Conservation (phyloP, 2,888 invertebrate species). For the Diogma glabrata region DNA sequence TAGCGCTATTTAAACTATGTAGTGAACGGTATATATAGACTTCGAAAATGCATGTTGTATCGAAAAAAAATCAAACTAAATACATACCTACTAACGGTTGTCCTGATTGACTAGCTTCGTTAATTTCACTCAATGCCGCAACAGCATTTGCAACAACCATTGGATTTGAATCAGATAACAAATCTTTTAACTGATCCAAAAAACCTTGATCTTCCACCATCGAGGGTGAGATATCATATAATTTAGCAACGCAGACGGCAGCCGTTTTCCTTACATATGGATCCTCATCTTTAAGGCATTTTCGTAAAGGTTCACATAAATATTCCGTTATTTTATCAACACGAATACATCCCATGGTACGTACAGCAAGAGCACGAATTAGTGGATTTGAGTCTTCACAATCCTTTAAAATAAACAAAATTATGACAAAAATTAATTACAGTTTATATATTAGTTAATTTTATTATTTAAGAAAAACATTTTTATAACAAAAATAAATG, state of each 20-base stretch:
- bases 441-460: too few species aligned
- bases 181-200: slow-evolving; percentile 89
- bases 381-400: slow-evolving; percentile 99
- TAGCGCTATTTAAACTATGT: background rate
- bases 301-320: slow-evolving; percentile 92
- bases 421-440: too few species aligned
- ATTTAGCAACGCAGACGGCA: slow-evolving; percentile 97
- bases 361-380: slow-evolving; percentile 93
- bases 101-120: slow-evolving; percentile 93
- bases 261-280: slow-evolving; percentile 98
- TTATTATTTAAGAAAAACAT: background rate
- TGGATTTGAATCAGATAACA: slow-evolving; percentile 97
- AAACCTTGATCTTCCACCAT: slow-evolving; percentile 74
- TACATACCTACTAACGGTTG: slow-evolving; percentile 68
- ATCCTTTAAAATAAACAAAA: slow-evolving; percentile 57
- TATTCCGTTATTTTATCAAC: slow-evolving; percentile 99
- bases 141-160: slow-evolving; percentile 99
- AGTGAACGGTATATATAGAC: too few species aligned
- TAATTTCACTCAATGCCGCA: slow-evolving; percentile 95
- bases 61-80: too few species aligned
- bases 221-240: slow-evolving; percentile 87
- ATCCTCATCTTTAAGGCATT: slow-evolving; percentile 90
- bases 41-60: too few species aligned
- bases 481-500: too few species aligned
- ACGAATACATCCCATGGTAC: slow-evolving; percentile 99